Base-by-base conservation (phyloP, 2,888 invertebrate species). In the Copidosoma aretas region DNA sequence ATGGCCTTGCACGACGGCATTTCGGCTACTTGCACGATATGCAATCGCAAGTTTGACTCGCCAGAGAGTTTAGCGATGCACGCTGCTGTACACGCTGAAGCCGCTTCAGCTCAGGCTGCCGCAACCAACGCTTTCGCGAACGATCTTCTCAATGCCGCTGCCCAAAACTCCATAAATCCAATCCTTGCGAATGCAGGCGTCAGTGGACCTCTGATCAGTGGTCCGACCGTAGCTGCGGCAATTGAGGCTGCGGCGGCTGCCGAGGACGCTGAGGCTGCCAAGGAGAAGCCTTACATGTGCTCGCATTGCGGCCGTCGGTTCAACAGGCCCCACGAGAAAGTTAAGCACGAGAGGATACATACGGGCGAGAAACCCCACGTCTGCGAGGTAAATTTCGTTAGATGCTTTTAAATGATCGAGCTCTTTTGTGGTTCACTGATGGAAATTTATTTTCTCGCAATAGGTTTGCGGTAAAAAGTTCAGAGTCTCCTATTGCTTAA, bases 261-360 rank as follows among this genome's bases (percentile, higher is more conserved):
- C 10, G 59, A 66, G 0, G 51, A 49, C 0, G 22, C 32, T 0
- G 70, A 63, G 1, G 21, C 58, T n/a, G 75, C 77, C 14, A 75
- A 22, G 22, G 77, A 84, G 64, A 82, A 86, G 19, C 89, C 89
- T 1, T 93, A 91, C 81, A 87, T 87, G 60, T 93, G 93, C 76
- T 86, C 89, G 68, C 92, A 89, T 78, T 93, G 93, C 76, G 89
- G 88, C 0, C 86, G 91, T 64, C 86, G 89, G 71, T 93, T 93
- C 76, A 86, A 89, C 1, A 85, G 92, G 53, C 92, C 93, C 0
- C 92, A 91, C 76, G 93, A 93, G 76, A 93, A 93, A 82, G 93
- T 93, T 1, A 93, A 93, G 81, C 93, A 93, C 76, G 93, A 93
- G 82, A 86, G 93, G n/a, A 91, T 93, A 77, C 93, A 93, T 75